These are phyloP conservation scores for Formica aserva DNA, from an alignment of 2,888 invertebrate species.

Conservation along the genomic window DNA sequence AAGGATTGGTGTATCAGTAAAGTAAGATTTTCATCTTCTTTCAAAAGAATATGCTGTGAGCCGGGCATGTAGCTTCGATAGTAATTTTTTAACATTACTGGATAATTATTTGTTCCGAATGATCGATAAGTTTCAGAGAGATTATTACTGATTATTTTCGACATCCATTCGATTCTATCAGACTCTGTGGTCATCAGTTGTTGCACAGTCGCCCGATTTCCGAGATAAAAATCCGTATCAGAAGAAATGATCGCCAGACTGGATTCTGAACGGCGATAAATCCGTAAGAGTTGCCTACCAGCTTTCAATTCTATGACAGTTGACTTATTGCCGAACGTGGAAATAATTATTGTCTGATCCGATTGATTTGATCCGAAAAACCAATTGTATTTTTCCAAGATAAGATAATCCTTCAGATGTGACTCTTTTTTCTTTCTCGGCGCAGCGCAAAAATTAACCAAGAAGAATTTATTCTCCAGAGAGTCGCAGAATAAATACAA, in stretches of 20 bases:
- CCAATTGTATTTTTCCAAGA: conserved; percentile 69
- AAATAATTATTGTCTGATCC: conserved; percentile 35
- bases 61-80: conserved; percentile 74
- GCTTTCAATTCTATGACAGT: conserved; percentile 72
- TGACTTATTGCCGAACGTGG: conserved; percentile 68
- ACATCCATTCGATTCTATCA: conserved; percentile 56
- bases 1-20: conserved; percentile 67
- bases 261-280: conserved; percentile 66
- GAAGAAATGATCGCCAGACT: conserved; percentile 70
- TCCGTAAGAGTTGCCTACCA: conserved; percentile 74
- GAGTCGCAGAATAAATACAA: conserved; percentile 78
- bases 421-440: not conserved
- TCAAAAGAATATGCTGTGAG: not conserved
- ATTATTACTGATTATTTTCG: conserved; percentile 56
- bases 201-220: conserved; percentile 72
- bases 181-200: conserved; percentile 75
- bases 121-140: conserved; percentile 63
- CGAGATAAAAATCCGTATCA: conserved; percentile 73
- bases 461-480: conserved; percentile 70
- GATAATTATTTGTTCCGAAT: conserved; percentile 70
- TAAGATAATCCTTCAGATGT: conserved; percentile 49
- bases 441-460: conserved; percentile 67
- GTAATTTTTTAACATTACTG: conserved; percentile 59
- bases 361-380: conserved; percentile 53
- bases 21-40: conserved; percentile 21